Evolutionary conservation across 2,888 invertebrate genomes (phyloP), one percentile per base, ranked within the genome.

Genomic region (Colletes collaris): DNA sequence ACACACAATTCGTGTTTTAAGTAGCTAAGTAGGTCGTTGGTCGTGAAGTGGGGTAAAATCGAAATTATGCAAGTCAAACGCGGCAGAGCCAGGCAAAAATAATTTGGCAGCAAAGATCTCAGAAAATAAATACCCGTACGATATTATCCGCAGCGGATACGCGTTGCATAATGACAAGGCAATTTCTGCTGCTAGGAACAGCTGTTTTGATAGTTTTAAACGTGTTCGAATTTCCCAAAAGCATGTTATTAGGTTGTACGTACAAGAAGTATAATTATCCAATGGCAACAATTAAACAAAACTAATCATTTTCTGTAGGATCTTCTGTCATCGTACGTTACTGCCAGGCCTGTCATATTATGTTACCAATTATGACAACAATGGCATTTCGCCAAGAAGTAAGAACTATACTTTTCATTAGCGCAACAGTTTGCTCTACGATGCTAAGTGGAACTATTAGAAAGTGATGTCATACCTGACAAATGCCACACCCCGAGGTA

Each of bases 401-500:
- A 59, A 16, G 11, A n/a, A 44, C 62, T 59, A 63, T 55, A 53
- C 11, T 37, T 55, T 46, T 19, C 19, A 56, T 52, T 62, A 53
- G 49, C 65, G 50, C n/a, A 4, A 8, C 11, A 2, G 37, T 59
- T 67, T 37, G 16, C 35, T 37, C 13, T 27, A 50, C 4, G 8
- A 46, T 7, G 35, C 11, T 60, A 50, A 59, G n/a, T 27, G 6
- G 16, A 4, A 35, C 19, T 55, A 53, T 19, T 58, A 16, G n/a
- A 10, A 50, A 35, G 44, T 27, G 27, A 46, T 13, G n/a, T 44
- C 88, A 93, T 93, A 97, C 97, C 97, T 96, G 76, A 98, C 97
- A 94, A 98, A 99, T 16, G 98, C 99, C 68, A 98, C 97, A 60
- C 98, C 98, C 88, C 98, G 94, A 8, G 98, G 97, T 90, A 96